A percentile compares a stretch with the other conserved stretches of the same genome.
These are phyloP conservation scores for Plectus sambesii DNA, from an alignment of 1,140 invertebrate species.

Conservation along the genomic window DNA sequence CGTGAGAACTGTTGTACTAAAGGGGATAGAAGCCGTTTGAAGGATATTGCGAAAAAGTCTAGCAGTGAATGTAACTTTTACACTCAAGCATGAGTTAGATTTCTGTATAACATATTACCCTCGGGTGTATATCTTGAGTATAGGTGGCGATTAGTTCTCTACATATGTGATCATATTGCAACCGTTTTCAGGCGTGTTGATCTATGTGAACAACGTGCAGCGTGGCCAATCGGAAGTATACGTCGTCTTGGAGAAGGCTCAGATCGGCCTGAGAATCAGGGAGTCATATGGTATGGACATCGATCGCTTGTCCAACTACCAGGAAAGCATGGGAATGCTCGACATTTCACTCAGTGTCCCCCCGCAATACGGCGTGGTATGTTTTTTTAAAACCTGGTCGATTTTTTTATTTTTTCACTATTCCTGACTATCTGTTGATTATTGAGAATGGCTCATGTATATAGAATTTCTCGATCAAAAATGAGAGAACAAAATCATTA, in stretches of 20 bases:
- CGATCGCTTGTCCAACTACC: constrained; percentile 42
- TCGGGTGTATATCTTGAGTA: too few species aligned
- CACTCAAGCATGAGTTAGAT: too few species aligned
- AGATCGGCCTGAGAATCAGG: constrained; percentile 41
- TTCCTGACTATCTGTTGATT: too few species aligned
- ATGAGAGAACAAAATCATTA: constrained; percentile 4
- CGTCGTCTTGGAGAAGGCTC: constrained; percentile 45
- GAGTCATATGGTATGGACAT: constrained; percentile 43
- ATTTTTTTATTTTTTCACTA: too few species aligned
- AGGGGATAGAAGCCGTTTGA: too few species aligned
- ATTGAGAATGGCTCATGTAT: too few species aligned
- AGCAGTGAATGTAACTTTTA: too few species aligned
- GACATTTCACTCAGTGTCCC: constrained; percentile 38
- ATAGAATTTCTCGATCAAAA: too few species aligned
- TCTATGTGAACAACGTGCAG: constrained; percentile 45
- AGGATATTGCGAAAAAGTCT: too few species aligned
- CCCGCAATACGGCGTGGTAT: constrained; percentile 44
- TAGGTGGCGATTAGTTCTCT: too few species aligned
- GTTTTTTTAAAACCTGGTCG: constrained; percentile 6
- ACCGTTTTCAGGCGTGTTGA: constrained; percentile 32
- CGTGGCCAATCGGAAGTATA: constrained; percentile 43
- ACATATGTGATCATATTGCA: neutral
- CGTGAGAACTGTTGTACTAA: too few species aligned
- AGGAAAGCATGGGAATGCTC: constrained; percentile 42
- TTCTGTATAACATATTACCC: too few species aligned